Percentiles rank a stretch among this genome's conserved stretches.
Evolutionary conservation across 2,888 invertebrate species (phyloP).

Genomic region (Oligia strigilis): DNA sequence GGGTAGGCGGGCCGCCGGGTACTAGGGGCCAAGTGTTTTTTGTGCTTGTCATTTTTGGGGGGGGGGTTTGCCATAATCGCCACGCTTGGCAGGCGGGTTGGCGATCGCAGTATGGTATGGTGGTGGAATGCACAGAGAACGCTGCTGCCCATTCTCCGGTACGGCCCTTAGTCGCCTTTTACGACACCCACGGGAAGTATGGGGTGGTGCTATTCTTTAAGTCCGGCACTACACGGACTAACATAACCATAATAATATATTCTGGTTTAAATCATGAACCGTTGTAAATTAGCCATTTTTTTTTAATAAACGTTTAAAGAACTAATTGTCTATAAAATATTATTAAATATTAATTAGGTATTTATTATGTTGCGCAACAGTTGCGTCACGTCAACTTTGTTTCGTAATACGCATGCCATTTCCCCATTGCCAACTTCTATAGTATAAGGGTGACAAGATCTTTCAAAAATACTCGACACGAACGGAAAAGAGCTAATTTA

Average conservation of each 20-base stretch:
- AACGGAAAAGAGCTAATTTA: slow-evolving; percentile 44
- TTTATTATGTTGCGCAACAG: slow-evolving; percentile 2
- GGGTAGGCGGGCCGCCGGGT: no score
- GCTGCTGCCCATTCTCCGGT: no score
- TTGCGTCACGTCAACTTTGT: neutral
- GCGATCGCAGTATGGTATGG: no score
- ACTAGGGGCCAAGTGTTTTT: no score
- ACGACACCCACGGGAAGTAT: no score
- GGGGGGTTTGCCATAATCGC: no score
- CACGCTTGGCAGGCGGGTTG: no score
- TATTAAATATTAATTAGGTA: neutral
- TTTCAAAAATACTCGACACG: slow-evolving; percentile 54
- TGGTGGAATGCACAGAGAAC: no score
- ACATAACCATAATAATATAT: neutral
- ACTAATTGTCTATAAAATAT: neutral
- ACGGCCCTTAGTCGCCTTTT: no score
- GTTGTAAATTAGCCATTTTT: neutral
- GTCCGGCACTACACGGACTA: no score
- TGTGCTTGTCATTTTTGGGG: no score
- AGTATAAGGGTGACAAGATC: slow-evolving; percentile 52
- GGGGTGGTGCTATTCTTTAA: no score
- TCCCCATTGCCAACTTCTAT: slow-evolving; percentile 28
- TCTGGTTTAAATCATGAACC: neutral
- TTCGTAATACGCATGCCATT: slow-evolving; percentile 32
- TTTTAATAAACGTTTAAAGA: neutral